Base-by-base conservation (phyloP, 2,888 invertebrate genomes). In the Diarsia brunnea region DNA sequence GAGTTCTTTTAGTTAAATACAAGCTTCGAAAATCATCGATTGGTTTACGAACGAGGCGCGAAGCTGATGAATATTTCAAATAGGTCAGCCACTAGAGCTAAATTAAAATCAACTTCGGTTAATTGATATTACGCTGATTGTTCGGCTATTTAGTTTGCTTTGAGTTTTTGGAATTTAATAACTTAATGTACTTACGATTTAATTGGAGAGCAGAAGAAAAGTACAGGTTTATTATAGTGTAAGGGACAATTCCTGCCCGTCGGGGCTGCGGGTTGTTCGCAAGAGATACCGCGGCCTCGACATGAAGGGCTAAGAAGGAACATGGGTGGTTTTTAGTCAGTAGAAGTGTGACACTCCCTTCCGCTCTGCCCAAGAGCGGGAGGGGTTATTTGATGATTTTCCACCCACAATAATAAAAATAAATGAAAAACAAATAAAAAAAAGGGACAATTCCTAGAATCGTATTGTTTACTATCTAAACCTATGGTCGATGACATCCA, bases 111-210 rank as follows among this genome's bases (percentile, higher is more conserved):
- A 77, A 85, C 78, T 78, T 73, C 60, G 12, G 19, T 53, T 85
- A 85, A 85, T 85, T 82, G 72, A 82, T 77, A 82, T 72, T 63
- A 82, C 85, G 49, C 58, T 21, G 58, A 77, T 69, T 77, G 58
- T 74, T 66, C 51, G 10, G 21, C 24, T 72, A 76, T 85, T 71
- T 76, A 58, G 60, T 69, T 38, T 31, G 24, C 45, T 69, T 55
- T 64, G 31, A 76, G 51, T 71, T 63, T 71, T 72, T 65, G 38
- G 51, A 61, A 27, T 69, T 63, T 53, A 47, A 43, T 75, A 71
- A 65, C 51, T 69, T 47, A 45, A 74, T 47, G 19, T n/a, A 81
- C 69, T 47, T 47, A 8, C 4, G 12, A 49, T 55, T 55, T 27
- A 66, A 43, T 31, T 78, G 24, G 27, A 8, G 4, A 76, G 61